Percentiles rank a stretch among this genome's conserved stretches.
Conservation (phyloP, 2,113 vertebrate species). For the Platycercus adscitus region DNA sequence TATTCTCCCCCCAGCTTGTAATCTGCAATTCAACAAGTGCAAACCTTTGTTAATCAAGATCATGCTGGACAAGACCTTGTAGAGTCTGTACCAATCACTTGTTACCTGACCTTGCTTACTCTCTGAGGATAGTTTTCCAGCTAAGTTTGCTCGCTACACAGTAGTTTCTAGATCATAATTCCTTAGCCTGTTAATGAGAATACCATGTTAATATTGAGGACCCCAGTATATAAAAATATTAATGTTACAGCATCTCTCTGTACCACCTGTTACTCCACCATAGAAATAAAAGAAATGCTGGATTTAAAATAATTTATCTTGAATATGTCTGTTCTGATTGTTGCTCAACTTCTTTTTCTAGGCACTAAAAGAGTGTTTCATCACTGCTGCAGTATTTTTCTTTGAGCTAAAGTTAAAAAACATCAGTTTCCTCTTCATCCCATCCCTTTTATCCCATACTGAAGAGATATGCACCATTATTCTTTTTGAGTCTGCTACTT, state of each 20-base stretch:
- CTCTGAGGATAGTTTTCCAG: neutral
- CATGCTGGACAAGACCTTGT: neutral
- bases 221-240: neutral
- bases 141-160: neutral
- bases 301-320: neutral
- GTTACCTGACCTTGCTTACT: neutral
- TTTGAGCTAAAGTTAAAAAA: conserved; percentile 15
- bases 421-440: neutral
- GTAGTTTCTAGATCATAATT: neutral
- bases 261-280: neutral
- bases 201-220: neutral
- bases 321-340: neutral
- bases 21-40: neutral
- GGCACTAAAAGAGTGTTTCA: neutral
- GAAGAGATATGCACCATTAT: neutral
- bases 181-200: neutral
- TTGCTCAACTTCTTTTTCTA: neutral
- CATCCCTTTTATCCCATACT: neutral
- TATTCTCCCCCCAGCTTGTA: neutral
- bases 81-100: neutral
- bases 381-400: neutral
- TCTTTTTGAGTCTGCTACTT: neutral
- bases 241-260: neutral
- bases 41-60: neutral
- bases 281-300: neutral